Evolutionary conservation across 2,888 invertebrate genomes (phyloP).

Genomic region (Metopia argyrocephala): DNA sequence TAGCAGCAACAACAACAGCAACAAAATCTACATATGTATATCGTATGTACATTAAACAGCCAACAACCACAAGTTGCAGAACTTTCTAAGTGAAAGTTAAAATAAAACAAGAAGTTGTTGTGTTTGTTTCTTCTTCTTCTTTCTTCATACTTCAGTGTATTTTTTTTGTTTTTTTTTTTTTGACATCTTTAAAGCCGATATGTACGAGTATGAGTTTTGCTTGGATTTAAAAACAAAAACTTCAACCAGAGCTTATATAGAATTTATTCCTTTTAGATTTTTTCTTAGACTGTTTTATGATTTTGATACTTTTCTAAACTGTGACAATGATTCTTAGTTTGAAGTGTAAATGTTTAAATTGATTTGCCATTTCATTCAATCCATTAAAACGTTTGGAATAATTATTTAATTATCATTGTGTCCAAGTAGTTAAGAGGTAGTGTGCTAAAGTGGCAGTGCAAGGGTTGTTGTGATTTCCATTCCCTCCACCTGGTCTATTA

Average conservation of each 20-base stretch:
- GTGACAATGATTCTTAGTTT: too few relatives aligned
- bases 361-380: too few relatives aligned
- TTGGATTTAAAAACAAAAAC: constrained; percentile 12
- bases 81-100: constrained; percentile 77
- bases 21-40: not conserved
- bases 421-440: too few relatives aligned
- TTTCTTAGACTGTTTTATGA: too few relatives aligned
- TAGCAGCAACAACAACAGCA: not conserved
- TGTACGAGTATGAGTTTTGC: constrained; percentile 8
- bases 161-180: constrained; percentile 14
- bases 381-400: too few relatives aligned
- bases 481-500: too few relatives aligned
- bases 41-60: constrained; percentile 10
- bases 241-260: constrained; percentile 18
- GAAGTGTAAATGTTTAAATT: too few relatives aligned
- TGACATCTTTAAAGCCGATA: constrained; percentile 9
- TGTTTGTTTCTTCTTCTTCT: constrained; percentile 29
- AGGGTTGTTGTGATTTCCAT: too few relatives aligned
- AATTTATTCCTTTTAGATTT: constrained; percentile 29
- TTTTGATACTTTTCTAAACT: not conserved
- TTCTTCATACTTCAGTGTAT: not conserved
- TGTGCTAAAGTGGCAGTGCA: too few relatives aligned
- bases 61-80: constrained; percentile 74
- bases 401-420: too few relatives aligned
- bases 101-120: constrained; percentile 65